Percentiles rank a stretch among this genome's conserved stretches.
These are phyloP conservation scores for Hymenochirus boettgeri DNA, from an alignment of 2,113 vertebrate genomes.

Conservation along the genomic window DNA sequence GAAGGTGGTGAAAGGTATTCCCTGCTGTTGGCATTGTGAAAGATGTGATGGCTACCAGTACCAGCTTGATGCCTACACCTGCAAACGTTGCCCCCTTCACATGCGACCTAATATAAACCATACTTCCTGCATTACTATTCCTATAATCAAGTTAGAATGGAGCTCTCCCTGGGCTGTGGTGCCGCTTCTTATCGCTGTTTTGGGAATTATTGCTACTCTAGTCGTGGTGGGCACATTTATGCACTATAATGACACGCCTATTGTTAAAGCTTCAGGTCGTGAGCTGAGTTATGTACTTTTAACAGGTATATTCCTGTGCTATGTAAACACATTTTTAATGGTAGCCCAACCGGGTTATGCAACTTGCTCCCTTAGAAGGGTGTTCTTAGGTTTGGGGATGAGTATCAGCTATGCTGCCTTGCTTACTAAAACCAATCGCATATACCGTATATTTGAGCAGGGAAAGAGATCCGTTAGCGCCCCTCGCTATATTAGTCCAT, in stretches of 20 bases:
- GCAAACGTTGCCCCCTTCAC: conserved; percentile 88
- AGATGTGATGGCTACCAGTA: conserved; percentile 93
- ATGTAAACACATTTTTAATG: conserved; percentile 92
- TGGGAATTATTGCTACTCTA: conserved; percentile 85
- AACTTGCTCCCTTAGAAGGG: conserved; percentile 81
- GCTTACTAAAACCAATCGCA: conserved; percentile 95
- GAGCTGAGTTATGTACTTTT: conserved; percentile 93
- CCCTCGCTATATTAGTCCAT: conserved; percentile 88
- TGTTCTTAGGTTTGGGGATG: conserved; percentile 93
- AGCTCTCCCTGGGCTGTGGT: conserved; percentile 88
- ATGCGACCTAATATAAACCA: conserved; percentile 87
- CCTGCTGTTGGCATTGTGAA: conserved; percentile 95
- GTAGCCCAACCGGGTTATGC: conserved; percentile 81
- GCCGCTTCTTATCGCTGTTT: conserved; percentile 82
- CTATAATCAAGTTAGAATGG: conserved; percentile 93
- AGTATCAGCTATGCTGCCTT: conserved; percentile 92
- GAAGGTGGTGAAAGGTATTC: conserved; percentile 90
- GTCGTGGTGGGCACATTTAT: conserved; percentile 86
- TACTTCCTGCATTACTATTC: conserved; percentile 84
- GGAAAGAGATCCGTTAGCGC: conserved; percentile 90
- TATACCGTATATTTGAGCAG: conserved; percentile 97
- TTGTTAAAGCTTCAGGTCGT: conserved; percentile 89
- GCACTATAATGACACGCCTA: conserved; percentile 92
- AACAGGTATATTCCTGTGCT: conserved; percentile 92
- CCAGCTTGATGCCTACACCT: conserved; percentile 86